Evolutionary conservation across 2,113 vertebrate genomes (phyloP), one percentile per base, ranked within the genome.

Genomic region (Myrmecophaga tridactyla): DNA sequence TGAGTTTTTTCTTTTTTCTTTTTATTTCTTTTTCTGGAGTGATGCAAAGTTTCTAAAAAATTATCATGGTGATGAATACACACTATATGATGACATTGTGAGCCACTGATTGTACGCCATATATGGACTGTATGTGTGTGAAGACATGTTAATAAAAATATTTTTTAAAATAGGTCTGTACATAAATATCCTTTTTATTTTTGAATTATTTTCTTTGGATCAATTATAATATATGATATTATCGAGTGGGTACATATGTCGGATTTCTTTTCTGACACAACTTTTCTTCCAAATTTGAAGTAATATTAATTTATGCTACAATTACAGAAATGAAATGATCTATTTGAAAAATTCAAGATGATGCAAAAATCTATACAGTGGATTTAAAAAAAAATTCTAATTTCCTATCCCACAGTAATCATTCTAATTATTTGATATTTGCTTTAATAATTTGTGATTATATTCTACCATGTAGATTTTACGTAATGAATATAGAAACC

Each of bases 151-250:
- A n/a, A n/a, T n/a, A n/a, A n/a, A n/a, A n/a, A n/a, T n/a, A n/a
- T n/a, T n/a, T n/a, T n/a, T n/a, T n/a, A n/a, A n/a, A n/a, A 76
- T 63, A 29, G 4, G 41, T 85, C 9, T 43, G 4, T 39, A n/a
- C 31, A 34, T 17, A 31, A 65, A 58, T 46, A 25, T 84, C 63
- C 69, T 78, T 43, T 62, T 78, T 31, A 69, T 27, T 89, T 95
- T 80, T 78, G 53, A 91, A 92, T 91, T 77, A 8, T 72, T 72
- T 88, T 84, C 46, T 92, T 89, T 85, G 56, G 23, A 25, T 78
- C 48, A 85, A 46, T 56, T 85, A 76, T 48, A 81, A 39, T 41
- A 93, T 62, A 23, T 87, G 12, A 62, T 34, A 84, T 89, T 73
- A 84, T 48, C 72, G 23, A 2, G 34, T 73, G 23, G 3, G 34